Evolutionary conservation across 2,888 invertebrate species (phyloP), one percentile per base, ranked within the genome.

Genomic region (Sabatieria punctata): DNA sequence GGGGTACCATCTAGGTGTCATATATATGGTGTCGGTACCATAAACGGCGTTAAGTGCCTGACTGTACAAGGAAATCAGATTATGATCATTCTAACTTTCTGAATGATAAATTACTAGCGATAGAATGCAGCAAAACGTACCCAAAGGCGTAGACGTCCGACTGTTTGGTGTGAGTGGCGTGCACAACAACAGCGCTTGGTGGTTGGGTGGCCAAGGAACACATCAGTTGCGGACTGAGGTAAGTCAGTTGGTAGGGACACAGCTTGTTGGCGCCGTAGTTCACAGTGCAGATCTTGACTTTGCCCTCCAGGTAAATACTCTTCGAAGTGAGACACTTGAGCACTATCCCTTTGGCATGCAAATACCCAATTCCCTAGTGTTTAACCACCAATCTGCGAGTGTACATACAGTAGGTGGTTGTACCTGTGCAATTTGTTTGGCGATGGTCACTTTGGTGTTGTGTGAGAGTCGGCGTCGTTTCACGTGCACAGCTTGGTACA

Each of bases 301-400:
- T 60, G 57, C 60, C 55, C 48, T 68, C 67, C 39, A 71, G 55
- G 50, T 66, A 68, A 25, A 72, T 63, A 50, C 70, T 70, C 45
- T 62, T 60, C 3, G 69, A 65, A 51, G 64, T 68, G 33, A 71
- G 60, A 43, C 63, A 63, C 21, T 61, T 57, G 42, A 70, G 64
- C 19, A 69, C 60, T 44, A 71, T 67, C n/a, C 65, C 67, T 49
- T 67, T 68, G 44, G 69, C 69, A 55, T 71, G 71, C 2, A 71
- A 59, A 53, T 71, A 71, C 11, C 70, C 68, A 64, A 71, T 65
- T 11, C 62, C 65, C 55, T 65, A 52, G 19, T 44, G 40, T 8
- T 4, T 13, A 23, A 41, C 6, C 13, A 22, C 18, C 6, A 37
- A 43, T 26, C 13, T 27, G 21, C 6, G 15, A 42, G 25, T 42